phyloP scores from a whole-genome alignment of 2,888 invertebrate genomes.

The Euplexia lucipara region DNA sequence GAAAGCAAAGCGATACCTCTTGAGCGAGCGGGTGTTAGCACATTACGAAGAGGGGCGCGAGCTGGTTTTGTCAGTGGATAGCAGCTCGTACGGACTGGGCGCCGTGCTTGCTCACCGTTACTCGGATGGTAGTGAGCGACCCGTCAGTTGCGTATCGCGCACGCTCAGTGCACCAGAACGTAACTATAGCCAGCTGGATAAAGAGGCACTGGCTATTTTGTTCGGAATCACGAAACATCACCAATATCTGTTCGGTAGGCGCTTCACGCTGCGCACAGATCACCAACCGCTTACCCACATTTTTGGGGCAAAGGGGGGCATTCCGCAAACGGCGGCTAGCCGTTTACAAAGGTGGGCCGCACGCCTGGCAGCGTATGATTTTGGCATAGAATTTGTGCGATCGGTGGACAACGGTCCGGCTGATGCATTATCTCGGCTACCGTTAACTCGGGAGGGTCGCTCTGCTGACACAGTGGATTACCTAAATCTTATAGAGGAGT shows the following conservation, averaged over 20 bases:
- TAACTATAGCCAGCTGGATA: too few relatives aligned
- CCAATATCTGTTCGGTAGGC: background rate
- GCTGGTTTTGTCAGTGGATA: constrained; percentile 1
- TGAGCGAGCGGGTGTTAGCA: background rate
- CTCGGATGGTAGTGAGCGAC: too few relatives aligned
- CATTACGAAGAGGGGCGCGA: constrained; percentile 3
- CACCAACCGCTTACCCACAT: constrained; percentile 12
- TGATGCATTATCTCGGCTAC: constrained; percentile 4
- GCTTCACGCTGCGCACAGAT: constrained; percentile 6
- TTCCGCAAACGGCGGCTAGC: background rate
- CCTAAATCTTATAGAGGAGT: constrained; percentile 5
- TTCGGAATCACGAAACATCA: constrained; percentile 5
- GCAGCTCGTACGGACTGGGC: constrained; percentile 1
- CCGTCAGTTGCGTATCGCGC: too few relatives aligned
- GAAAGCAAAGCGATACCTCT: background rate
- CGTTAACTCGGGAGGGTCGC: background rate
- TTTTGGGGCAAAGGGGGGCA: constrained; percentile 5
- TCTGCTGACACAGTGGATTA: background rate
- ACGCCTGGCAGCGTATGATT: background rate
- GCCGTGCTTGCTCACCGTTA: background rate
- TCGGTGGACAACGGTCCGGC: constrained; percentile 5
- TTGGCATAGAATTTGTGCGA: background rate
- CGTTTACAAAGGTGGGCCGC: background rate
- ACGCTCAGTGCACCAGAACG: too few relatives aligned
- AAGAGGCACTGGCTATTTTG: constrained; percentile 2